Conservation (phyloP, 2,888 invertebrate genomes). For the Diaperis boleti region DNA sequence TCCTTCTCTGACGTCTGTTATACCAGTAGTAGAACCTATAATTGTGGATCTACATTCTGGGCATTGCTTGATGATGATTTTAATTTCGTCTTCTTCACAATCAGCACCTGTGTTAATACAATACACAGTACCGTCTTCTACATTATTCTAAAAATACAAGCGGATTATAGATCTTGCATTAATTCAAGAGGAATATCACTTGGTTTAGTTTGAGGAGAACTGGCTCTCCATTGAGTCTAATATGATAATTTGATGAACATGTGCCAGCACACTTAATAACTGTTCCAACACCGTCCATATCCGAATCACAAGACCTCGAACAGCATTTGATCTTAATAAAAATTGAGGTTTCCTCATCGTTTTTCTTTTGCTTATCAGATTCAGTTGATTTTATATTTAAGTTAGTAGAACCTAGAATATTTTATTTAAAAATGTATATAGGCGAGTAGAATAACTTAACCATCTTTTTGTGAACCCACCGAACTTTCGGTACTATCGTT, state of each 20-base stretch:
- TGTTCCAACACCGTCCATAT: not conserved
- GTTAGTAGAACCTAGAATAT: no score
- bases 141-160: constrained; percentile 5
- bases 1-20: not conserved
- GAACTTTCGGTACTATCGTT: no score
- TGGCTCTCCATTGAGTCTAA: constrained; percentile 29
- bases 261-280: not conserved
- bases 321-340: constrained; percentile 30
- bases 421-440: no score
- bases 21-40: constrained; percentile 19
- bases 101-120: constrained; percentile 26
- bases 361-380: not conserved
- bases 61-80: constrained; percentile 53
- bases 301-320: constrained; percentile 10
- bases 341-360: constrained; percentile 20
- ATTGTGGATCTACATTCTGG: constrained; percentile 46
- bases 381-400: not conserved
- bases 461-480: no score
- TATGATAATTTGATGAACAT: constrained; percentile 21
- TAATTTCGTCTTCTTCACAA: constrained; percentile 46
- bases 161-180: not conserved
- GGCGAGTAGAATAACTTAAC: no score
- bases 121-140: constrained; percentile 14
- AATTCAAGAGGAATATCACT: not conserved
- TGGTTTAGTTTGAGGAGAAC: constrained; percentile 28